These are phyloP conservation scores for Ptiloglossa arizonensis DNA, from an alignment of 1,140 invertebrate genomes.

Conservation along the genomic window DNA sequence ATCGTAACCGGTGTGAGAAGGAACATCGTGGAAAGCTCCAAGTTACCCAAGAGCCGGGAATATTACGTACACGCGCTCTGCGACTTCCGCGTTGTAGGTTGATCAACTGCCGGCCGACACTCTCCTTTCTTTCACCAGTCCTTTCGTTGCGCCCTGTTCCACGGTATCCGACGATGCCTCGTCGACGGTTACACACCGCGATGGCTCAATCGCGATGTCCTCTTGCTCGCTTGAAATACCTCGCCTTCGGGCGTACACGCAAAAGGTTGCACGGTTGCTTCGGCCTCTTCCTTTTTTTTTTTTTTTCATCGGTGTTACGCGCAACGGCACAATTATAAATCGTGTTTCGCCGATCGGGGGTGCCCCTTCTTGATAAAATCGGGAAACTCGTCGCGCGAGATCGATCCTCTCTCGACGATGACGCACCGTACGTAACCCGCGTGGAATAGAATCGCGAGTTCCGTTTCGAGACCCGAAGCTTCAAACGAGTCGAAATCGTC, in stretches of 20 bases:
- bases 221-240: constrained; percentile 75
- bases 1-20: constrained; percentile 44
- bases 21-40: constrained; percentile 44
- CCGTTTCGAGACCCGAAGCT: no score
- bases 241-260: constrained; percentile 50
- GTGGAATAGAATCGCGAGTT: no score
- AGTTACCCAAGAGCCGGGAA: constrained; percentile 69
- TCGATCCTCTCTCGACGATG: no score
- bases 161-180: constrained; percentile 8
- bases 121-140: constrained; percentile 56
- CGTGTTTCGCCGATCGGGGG: no score
- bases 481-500: no score
- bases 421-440: no score
- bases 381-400: background rate
- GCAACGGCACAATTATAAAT: constrained; percentile 11
- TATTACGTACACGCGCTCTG: constrained; percentile 69
- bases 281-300: constrained; percentile 7
- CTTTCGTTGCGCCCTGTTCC: constrained; percentile 62
- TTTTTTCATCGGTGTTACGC: constrained; percentile 12
- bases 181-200: constrained; percentile 56
- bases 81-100: constrained; percentile 77
- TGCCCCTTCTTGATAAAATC: no score
- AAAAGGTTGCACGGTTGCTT: constrained; percentile 43
- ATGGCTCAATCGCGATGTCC: constrained; percentile 73
- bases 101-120: constrained; percentile 60